Conservation (phyloP, 2,113 vertebrate genomes). For the Craseonycteris thonglongyai region DNA sequence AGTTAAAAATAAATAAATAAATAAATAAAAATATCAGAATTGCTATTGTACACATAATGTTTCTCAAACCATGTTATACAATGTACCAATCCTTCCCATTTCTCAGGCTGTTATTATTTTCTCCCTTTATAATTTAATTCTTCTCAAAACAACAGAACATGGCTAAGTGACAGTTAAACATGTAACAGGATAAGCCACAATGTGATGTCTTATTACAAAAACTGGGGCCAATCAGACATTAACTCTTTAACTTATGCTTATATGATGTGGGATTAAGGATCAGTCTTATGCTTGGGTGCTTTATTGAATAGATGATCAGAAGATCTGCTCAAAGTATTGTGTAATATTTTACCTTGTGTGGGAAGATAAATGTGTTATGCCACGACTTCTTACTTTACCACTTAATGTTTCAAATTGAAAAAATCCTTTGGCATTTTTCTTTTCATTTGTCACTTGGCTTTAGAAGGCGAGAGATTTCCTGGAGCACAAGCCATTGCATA, state of each 20-base stretch:
- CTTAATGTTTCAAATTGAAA: conserved; percentile 70
- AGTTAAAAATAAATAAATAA: too few relatives aligned
- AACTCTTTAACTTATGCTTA: conserved; percentile 55
- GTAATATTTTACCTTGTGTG: conserved; percentile 23
- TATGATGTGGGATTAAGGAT: not conserved
- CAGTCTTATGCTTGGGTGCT: not conserved
- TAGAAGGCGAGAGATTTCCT: conserved; percentile 70
- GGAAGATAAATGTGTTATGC: conserved; percentile 54
- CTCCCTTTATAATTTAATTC: conserved; percentile 13
- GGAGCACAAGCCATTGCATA: conserved; percentile 55
- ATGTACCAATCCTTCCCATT: not conserved
- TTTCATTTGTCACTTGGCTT: conserved; percentile 73
- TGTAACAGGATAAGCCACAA: conserved; percentile 20
- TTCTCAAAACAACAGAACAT: conserved; percentile 26
- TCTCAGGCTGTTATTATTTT: conserved; percentile 25
- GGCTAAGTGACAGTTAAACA: conserved; percentile 51
- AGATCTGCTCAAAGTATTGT: conserved; percentile 29
- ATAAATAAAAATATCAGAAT: not conserved
- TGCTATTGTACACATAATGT: not conserved
- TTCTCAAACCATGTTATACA: not conserved
- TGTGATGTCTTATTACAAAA: conserved; percentile 40
- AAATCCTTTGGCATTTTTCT: conserved; percentile 74
- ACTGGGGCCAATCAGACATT: not conserved
- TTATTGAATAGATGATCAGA: conserved; percentile 35
- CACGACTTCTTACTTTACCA: conserved; percentile 54